These are phyloP conservation scores for Carpatolechia fugitivella DNA, from an alignment of 2,888 invertebrate species.

Conservation along the genomic window DNA sequence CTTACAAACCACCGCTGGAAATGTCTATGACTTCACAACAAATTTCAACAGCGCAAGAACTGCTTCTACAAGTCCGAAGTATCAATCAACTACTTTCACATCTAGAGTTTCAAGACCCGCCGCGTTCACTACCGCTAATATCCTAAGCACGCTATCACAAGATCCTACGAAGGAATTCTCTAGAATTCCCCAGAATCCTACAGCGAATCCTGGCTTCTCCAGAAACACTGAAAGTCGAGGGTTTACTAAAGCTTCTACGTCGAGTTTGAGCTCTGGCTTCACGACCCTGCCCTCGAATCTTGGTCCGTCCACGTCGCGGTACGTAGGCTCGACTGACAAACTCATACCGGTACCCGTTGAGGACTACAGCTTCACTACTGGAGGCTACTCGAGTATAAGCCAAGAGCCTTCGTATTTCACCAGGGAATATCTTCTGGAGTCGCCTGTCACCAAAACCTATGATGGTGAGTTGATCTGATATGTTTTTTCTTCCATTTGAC, in stretches of 20 bases:
- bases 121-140: slow-evolving; percentile 23
- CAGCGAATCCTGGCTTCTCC: background rate
- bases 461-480: slow-evolving; percentile 51
- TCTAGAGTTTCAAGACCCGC: slow-evolving; percentile 29
- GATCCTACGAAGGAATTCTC: slow-evolving; percentile 4
- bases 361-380: slow-evolving; percentile 31
- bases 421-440: slow-evolving; percentile 68
- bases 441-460: slow-evolving; percentile 67
- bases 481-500: too few relatives aligned
- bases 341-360: slow-evolving; percentile 49
- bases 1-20: slow-evolving; percentile 43
- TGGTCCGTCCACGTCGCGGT: slow-evolving; percentile 38
- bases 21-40: slow-evolving; percentile 2
- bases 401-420: slow-evolving; percentile 66
- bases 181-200: slow-evolving; percentile 1
- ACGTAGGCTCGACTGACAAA: slow-evolving; percentile 37
- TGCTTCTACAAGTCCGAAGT: slow-evolving; percentile 20
- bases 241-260: background rate
- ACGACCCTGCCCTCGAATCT: slow-evolving; percentile 13
- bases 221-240: slow-evolving; percentile 15
- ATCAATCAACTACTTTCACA: slow-evolving; percentile 24
- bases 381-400: slow-evolving; percentile 45
- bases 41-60: slow-evolving; percentile 8
- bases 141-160: slow-evolving; percentile 1
- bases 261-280: background rate